Conservation (phyloP, 2,888 invertebrate genomes). For the Chymomyza caudatula region DNA sequence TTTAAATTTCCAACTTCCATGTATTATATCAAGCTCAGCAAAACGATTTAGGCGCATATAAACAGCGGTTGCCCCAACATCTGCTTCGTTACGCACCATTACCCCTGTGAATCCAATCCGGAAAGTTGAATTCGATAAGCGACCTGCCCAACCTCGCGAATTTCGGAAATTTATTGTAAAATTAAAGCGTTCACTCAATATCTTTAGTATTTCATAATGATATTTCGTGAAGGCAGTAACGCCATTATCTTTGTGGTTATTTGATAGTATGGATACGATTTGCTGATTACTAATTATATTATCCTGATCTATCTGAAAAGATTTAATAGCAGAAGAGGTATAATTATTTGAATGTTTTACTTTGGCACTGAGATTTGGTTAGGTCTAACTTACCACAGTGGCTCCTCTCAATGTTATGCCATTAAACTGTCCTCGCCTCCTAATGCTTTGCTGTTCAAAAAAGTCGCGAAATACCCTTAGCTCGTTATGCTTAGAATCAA, state of each 20-base stretch:
- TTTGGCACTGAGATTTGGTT: neutral
- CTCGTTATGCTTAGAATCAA: constrained; percentile 20
- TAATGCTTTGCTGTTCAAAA: constrained; percentile 61
- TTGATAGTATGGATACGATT: constrained; percentile 58
- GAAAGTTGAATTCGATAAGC: constrained; percentile 67
- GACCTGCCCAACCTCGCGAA: constrained; percentile 75
- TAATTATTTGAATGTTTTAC: too few relatives aligned
- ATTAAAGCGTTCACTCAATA: constrained; percentile 70
- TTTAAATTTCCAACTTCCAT: constrained; percentile 76
- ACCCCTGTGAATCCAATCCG: constrained; percentile 74
- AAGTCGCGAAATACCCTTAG: constrained; percentile 42
- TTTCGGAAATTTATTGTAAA: constrained; percentile 74
- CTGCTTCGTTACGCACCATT: constrained; percentile 73
- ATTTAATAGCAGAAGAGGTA: too few relatives aligned
- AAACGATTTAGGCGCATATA: constrained; percentile 75
- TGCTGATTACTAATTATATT: constrained; percentile 65
- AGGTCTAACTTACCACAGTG: constrained; percentile 63
- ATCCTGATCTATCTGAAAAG: constrained; percentile 70
- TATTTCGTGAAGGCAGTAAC: constrained; percentile 74
- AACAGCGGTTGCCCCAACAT: constrained; percentile 73
- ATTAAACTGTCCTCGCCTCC: constrained; percentile 63
- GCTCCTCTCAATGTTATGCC: constrained; percentile 68
- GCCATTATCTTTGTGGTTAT: constrained; percentile 61
- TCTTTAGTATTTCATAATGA: constrained; percentile 61
- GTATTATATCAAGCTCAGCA: constrained; percentile 74